These are phyloP conservation scores for Chrysocyon brachyurus DNA, from an alignment of 2,797 vertebrate species.

Conservation along the genomic window DNA sequence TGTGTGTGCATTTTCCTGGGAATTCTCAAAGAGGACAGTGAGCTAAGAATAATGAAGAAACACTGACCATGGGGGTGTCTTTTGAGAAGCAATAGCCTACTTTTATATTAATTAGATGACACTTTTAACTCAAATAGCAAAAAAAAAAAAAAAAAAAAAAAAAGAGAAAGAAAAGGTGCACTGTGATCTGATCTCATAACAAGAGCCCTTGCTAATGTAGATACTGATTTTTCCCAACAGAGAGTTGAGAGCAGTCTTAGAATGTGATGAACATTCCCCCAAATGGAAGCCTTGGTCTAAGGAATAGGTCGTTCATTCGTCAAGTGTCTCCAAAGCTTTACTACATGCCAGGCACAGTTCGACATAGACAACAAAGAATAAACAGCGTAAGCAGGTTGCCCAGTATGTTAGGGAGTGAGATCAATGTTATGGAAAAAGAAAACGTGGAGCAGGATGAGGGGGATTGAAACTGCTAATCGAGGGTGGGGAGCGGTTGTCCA, in stretches of 20 bases:
- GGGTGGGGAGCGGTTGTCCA: neutral
- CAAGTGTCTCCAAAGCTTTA: neutral
- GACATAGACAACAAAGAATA: neutral
- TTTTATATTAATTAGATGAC: neutral
- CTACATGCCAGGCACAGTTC: neutral
- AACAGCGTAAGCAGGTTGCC: neutral
- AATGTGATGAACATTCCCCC: neutral
- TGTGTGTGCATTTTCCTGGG: neutral
- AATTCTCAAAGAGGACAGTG: neutral
- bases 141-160: neutral
- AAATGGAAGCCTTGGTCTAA: neutral
- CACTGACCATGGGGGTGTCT: neutral
- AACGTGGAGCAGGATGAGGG: neutral
- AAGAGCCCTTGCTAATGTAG: neutral
- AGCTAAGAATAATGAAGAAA: constrained; percentile 12
- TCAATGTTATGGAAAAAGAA: neutral
- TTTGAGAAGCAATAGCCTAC: neutral
- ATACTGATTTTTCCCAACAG: neutral
- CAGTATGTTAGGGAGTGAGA: neutral
- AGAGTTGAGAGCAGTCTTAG: constrained; percentile 14
- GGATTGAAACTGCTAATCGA: neutral
- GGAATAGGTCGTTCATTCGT: neutral
- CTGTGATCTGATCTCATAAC: neutral
- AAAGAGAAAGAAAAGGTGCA: neutral
- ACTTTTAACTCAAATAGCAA: constrained; percentile 42